Evolutionary conservation across 2,888 invertebrate genomes (phyloP), one percentile per base, ranked within the genome.

Genomic region (Conus canariensis): DNA sequence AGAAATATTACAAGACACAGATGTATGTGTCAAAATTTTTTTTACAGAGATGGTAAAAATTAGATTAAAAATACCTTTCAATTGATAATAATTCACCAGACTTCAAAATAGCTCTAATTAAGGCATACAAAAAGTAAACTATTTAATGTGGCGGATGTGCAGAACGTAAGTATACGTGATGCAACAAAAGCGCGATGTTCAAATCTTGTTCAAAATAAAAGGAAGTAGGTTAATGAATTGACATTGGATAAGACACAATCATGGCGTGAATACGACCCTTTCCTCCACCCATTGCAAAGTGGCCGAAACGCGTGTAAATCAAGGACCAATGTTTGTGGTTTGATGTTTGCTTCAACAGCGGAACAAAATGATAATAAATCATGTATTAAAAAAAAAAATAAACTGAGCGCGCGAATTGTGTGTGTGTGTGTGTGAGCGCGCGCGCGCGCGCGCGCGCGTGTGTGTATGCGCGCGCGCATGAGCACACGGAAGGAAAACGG

Each of bases 161-260:
- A 80, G 45, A 8, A 30, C 5, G 45, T 80, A 80, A 45, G 80
- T 45, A 80, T 45, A 45, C 6, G 80, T 80, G 80, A 80, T 45
- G 80, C 80, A 80, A 80, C 30, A 16, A 80, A 30, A 80, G 80
- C 80, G 80, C 80, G 30, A 80, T 30, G 80, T 80, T 80, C 19
- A 45, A 80, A 80, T 45, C 80, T 80, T 45, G 74, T n/a, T 74
- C 74, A n/a, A 45, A 80, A 80, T 22, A 12, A 74, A 74, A 74
- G 70, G 70, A 74, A 74, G 70, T 74, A 45, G 45, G 70, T 8
- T 22, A n/a, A 64, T 16, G 16, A 74, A 16, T 74, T 19, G 22
- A 8, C 22, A 45, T 45, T 45, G 45, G 22, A 74, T 19, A 22
- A 5, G 0, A 74, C 8, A 19, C 8, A 3, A 19, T 74, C 8